These are phyloP conservation scores for Listronotus oregonensis DNA, from an alignment of 1,140 invertebrate species.

Conservation along the genomic window DNA sequence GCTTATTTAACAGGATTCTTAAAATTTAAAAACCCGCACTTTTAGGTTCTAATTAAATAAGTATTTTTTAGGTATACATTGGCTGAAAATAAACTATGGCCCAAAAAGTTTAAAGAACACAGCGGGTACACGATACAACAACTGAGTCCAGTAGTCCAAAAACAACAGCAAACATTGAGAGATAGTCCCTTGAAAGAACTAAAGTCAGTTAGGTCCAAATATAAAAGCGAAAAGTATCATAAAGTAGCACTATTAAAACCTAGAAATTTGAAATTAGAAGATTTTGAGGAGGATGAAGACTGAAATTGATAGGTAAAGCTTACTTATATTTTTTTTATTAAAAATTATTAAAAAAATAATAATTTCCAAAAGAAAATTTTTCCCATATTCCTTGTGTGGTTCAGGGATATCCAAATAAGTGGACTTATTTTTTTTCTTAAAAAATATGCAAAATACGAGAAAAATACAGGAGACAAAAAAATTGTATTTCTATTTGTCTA, in stretches of 20 bases:
- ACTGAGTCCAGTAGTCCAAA: constrained; percentile 58
- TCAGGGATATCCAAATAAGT: no score
- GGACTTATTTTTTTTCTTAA: no score
- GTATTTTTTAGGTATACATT: constrained; percentile 54
- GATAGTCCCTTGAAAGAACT: constrained; percentile 59
- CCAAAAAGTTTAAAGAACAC: constrained; percentile 53
- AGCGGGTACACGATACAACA: constrained; percentile 59
- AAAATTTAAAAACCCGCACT: no score
- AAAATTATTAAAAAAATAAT: no score
- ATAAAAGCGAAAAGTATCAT: constrained; percentile 52
- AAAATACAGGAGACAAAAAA: no score
- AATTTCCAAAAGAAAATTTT: no score
- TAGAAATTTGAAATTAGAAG: constrained; percentile 26
- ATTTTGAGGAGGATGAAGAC: constrained; percentile 17
- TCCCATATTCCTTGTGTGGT: no score
- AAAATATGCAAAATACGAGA: no score
- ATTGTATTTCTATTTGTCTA: no score
- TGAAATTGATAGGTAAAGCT: neutral
- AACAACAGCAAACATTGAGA: constrained; percentile 58
- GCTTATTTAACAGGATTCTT: no score
- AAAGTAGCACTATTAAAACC: constrained; percentile 49
- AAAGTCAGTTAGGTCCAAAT: constrained; percentile 64
- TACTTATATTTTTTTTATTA: no score
- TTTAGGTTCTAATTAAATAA: no score
- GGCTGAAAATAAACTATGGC: constrained; percentile 53